phyloP scores from a whole-genome alignment of 2,797 vertebrate genomes.

The Phataginus tricuspis region DNA sequence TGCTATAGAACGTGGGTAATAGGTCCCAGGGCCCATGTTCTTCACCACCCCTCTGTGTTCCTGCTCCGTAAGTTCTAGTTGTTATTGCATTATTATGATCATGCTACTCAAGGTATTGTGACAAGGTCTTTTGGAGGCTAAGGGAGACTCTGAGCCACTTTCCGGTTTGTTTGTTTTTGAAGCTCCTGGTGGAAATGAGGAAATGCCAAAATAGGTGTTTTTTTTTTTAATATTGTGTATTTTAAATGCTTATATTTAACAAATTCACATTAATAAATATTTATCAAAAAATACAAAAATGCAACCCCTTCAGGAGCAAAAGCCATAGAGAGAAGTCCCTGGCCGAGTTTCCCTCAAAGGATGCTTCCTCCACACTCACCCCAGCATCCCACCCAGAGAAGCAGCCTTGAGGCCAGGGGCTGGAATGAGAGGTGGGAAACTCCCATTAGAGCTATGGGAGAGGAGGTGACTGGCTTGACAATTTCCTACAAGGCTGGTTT shows the following conservation, averaged over 20 bases:
- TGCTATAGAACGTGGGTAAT: rapidly evolving
- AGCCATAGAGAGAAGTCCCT: background rate
- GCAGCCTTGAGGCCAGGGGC: background rate
- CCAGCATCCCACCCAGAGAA: background rate
- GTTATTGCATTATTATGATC: background rate
- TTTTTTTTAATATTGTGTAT: background rate
- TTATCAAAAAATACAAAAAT: background rate
- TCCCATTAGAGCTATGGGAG: background rate
- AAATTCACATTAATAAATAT: background rate
- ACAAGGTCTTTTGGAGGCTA: background rate
- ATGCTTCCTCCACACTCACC: too few species aligned
- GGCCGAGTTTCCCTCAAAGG: background rate
- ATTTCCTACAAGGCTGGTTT: background rate
- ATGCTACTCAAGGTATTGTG: background rate
- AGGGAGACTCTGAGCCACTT: background rate
- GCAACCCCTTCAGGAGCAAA: background rate
- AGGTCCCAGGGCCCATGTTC: background rate
- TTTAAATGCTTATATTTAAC: background rate
- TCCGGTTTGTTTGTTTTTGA: background rate
- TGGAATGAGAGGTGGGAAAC: background rate
- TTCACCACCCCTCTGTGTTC: background rate
- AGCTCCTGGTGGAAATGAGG: background rate
- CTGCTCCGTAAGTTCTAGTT: background rate
- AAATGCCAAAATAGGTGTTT: background rate
- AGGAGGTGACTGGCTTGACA: background rate